Evolutionary conservation across 2,888 invertebrate species (phyloP).

Genomic region (Chrysopilus asiliformis): DNA sequence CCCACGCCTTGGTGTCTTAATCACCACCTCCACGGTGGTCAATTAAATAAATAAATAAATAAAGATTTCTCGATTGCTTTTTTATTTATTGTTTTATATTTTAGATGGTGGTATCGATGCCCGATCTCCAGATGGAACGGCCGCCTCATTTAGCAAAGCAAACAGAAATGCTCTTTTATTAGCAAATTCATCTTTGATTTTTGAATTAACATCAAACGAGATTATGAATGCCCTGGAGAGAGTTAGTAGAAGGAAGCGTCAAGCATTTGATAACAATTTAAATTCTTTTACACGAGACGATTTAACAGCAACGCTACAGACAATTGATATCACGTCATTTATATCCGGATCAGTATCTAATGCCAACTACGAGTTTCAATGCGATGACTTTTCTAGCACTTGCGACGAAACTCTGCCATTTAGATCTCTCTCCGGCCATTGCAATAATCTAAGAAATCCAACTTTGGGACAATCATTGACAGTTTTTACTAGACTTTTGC

Average conservation of each 20-base stretch:
- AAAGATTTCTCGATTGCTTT: no score
- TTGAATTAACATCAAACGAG: constrained; percentile 78
- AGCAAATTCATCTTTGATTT: constrained; percentile 74
- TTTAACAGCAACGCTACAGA: constrained; percentile 62
- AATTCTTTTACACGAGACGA: constrained; percentile 44
- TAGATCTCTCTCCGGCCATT: constrained; percentile 63
- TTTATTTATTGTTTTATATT: constrained; percentile 13
- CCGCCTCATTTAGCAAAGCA: constrained; percentile 82
- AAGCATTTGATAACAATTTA: constrained; percentile 53
- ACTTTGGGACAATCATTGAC: constrained; percentile 71
- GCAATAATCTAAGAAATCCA: constrained; percentile 77
- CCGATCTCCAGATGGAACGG: constrained; percentile 72
- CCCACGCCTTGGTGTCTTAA: no score
- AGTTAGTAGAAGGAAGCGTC: constrained; percentile 50
- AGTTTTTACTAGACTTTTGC: constrained; percentile 69
- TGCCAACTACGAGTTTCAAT: constrained; percentile 48
- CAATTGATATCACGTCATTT: constrained; percentile 61
- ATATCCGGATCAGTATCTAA: constrained; percentile 46
- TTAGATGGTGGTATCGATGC: constrained; percentile 70
- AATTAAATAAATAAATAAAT: no score
- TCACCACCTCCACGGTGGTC: no score
- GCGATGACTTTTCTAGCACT: constrained; percentile 53
- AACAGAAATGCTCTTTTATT: constrained; percentile 68
- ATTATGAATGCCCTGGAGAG: constrained; percentile 51
- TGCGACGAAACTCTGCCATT: constrained; percentile 61